A percentile compares a stretch with the other conserved stretches of the same genome.
Conservation (phyloP, 2,797 vertebrate genomes). For the Rhynchonycteris naso region DNA sequence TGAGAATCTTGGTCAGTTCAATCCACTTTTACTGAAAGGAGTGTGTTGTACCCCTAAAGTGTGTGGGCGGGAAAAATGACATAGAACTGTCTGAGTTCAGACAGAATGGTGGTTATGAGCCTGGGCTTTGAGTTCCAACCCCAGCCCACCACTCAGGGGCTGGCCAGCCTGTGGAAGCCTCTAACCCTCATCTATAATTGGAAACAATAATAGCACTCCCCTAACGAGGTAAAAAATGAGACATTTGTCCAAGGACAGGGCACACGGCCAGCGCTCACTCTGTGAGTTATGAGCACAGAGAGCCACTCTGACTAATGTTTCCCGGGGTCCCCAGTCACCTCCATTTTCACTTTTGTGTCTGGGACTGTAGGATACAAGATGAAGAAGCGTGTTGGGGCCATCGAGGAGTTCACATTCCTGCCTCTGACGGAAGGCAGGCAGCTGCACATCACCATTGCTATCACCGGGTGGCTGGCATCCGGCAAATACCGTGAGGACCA, state of each 20-base stretch:
- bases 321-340: neutral
- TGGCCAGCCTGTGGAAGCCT: neutral
- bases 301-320: neutral
- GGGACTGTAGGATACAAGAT: slow-evolving; percentile 95
- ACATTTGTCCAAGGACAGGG: neutral
- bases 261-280: rapidly evolving
- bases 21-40: neutral
- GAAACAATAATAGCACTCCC: neutral
- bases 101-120: too few relatives aligned
- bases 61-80: neutral
- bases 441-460: slow-evolving; percentile 94
- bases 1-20: neutral
- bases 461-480: slow-evolving; percentile 96
- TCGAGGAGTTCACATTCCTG: slow-evolving; percentile 97
- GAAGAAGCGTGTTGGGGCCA: slow-evolving; percentile 97
- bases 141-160: rapidly evolving
- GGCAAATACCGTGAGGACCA: slow-evolving; percentile 94
- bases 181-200: neutral
- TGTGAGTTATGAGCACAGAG: neutral
- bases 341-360: neutral
- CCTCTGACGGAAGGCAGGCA: slow-evolving; percentile 93
- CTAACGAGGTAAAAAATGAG: neutral
- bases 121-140: neutral
- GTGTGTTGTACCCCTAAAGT: neutral
- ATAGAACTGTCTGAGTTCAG: rapidly evolving